Evolutionary conservation across 2,888 invertebrate species (phyloP).

Genomic region (Erebia palarica): DNA sequence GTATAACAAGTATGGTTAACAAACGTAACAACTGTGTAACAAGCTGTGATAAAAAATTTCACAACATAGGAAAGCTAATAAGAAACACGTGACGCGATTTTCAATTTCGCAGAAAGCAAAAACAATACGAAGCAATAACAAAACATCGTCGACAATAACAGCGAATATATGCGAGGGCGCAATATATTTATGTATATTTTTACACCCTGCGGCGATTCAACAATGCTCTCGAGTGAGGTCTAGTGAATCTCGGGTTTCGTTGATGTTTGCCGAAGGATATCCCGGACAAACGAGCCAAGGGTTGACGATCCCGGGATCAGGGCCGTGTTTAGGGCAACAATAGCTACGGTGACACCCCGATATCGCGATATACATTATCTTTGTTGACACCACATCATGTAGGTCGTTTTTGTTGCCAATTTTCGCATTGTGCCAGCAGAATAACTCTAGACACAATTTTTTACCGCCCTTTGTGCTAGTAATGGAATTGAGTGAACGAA

Average conservation of each 20-base stretch:
- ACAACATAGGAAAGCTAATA: conserved; percentile 21
- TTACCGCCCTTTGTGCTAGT: conserved; percentile 42
- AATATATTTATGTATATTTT: conserved; percentile 69
- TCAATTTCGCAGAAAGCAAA: conserved; percentile 36
- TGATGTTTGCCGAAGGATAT: conserved; percentile 79
- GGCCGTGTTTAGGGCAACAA: conserved; percentile 73
- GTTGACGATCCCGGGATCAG: conserved; percentile 69
- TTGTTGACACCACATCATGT: conserved; percentile 76
- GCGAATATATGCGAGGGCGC: conserved; percentile 43
- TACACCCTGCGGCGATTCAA: conserved; percentile 61
- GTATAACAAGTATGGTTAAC: not conserved
- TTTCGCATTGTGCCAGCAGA: conserved; percentile 67
- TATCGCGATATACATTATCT: conserved; percentile 77
- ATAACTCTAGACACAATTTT: conserved; percentile 55
- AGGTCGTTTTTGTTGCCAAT: conserved; percentile 74
- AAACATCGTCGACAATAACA: conserved; percentile 45
- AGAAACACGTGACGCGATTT: conserved; percentile 21
- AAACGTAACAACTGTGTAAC: not conserved
- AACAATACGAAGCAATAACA: conserved; percentile 58
- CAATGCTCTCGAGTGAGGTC: conserved; percentile 75
- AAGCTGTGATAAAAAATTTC: not conserved
- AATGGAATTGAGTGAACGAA: conserved; percentile 40
- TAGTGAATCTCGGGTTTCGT: conserved; percentile 75
- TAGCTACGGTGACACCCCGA: conserved; percentile 68
- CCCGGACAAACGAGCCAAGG: conserved; percentile 75